These are phyloP conservation scores for Omphaloscelis lunosa DNA, from an alignment of 2,888 invertebrate genomes.

Conservation along the genomic window DNA sequence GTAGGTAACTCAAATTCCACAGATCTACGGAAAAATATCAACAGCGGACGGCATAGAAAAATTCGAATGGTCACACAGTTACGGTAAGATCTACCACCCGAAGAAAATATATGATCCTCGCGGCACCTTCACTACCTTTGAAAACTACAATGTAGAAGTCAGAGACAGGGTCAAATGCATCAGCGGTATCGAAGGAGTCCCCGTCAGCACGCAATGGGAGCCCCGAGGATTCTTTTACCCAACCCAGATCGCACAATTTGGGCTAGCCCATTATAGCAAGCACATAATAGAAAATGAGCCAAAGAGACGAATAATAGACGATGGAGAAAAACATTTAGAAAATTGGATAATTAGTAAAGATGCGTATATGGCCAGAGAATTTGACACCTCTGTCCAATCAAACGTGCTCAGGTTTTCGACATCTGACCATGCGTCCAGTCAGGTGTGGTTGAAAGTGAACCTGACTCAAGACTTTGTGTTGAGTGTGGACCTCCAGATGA, in stretches of 20 bases:
- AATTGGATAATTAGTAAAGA: slow-evolving; percentile 94
- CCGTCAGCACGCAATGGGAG: slow-evolving; percentile 99
- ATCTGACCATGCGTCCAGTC: slow-evolving; percentile 92
- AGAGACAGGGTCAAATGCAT: slow-evolving; percentile 99
- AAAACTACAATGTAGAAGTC: slow-evolving; percentile 99
- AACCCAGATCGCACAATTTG: slow-evolving; percentile 99
- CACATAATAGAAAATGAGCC: slow-evolving; percentile 96
- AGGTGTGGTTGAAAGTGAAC: slow-evolving; percentile 92
- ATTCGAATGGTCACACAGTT: slow-evolving; percentile 99
- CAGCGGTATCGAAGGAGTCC: slow-evolving; percentile 97
- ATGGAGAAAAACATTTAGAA: slow-evolving; percentile 92
- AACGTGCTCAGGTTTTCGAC: slow-evolving; percentile 94
- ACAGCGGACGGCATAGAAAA: slow-evolving; percentile 93
- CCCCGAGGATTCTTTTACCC: slow-evolving; percentile 99
- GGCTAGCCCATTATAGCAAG: slow-evolving; percentile 99
- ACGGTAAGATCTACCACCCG: slow-evolving; percentile 97
- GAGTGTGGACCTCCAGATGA: slow-evolving; percentile 93
- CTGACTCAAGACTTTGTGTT: slow-evolving; percentile 93
- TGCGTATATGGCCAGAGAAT: slow-evolving; percentile 92
- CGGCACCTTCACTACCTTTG: slow-evolving; percentile 98
- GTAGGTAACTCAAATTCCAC: slow-evolving; percentile 28
- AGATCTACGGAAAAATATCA: slow-evolving; percentile 96
- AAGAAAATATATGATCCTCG: slow-evolving; percentile 96
- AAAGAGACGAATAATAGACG: slow-evolving; percentile 93
- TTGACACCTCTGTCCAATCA: slow-evolving; percentile 90